Conservation (phyloP, 2,797 vertebrate genomes). For the Helicolenus hilgendorfi region DNA sequence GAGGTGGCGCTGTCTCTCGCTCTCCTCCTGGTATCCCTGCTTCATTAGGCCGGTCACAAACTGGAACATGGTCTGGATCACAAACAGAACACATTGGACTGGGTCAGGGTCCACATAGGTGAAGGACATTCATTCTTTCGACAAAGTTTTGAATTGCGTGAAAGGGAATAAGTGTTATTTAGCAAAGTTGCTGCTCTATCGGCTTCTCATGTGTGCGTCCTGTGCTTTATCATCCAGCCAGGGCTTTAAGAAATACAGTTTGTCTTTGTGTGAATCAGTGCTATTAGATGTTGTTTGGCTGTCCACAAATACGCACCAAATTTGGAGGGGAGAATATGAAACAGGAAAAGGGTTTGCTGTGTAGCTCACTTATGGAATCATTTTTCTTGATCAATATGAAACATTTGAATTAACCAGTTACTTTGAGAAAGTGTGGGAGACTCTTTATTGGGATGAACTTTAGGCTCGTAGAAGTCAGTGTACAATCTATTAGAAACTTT, state of each 20-base stretch:
- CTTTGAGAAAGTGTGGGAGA: background rate
- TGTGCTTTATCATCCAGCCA: background rate
- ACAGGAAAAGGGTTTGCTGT: background rate
- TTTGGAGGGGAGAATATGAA: background rate
- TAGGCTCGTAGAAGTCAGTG: background rate
- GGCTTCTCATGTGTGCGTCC: background rate
- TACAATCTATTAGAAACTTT: background rate
- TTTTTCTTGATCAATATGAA: background rate
- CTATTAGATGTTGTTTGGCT: background rate
- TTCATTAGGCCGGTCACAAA: slow-evolving; percentile 88
- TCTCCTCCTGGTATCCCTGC: slow-evolving; percentile 86
- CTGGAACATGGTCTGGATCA: slow-evolving; percentile 86
- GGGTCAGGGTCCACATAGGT: background rate
- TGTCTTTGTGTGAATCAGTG: background rate
- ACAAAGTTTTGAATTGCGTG: background rate
- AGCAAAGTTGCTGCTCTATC: background rate
- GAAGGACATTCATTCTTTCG: background rate
- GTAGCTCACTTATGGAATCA: background rate
- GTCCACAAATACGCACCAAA: background rate
- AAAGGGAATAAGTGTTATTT: background rate
- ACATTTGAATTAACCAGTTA: background rate
- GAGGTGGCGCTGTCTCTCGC: slow-evolving; percentile 54
- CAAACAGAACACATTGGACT: background rate
- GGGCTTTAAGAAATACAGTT: background rate
- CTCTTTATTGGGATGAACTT: background rate